These are phyloP conservation scores for Trileptium ribeirensis DNA, from an alignment of 2,888 invertebrate genomes.

Conservation along the genomic window DNA sequence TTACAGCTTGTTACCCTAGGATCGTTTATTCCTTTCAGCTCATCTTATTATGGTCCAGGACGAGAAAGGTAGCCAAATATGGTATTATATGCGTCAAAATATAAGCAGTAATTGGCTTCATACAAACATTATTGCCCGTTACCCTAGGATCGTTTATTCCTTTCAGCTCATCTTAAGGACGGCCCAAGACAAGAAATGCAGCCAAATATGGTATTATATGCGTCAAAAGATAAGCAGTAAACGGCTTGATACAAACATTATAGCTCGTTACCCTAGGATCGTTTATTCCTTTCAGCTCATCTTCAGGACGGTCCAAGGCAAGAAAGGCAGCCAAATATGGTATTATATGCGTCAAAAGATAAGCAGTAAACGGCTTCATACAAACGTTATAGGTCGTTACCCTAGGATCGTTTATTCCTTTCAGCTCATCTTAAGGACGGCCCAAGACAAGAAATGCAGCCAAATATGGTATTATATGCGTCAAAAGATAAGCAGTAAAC, in stretches of 20 bases:
- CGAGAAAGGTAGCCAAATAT: constrained; percentile 96
- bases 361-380: no score
- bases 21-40: constrained; percentile 94
- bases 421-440: constrained; percentile 90
- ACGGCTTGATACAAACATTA: no score
- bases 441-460: constrained; percentile 98
- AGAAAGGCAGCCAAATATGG: constrained; percentile 97
- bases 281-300: constrained; percentile 93
- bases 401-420: constrained; percentile 95
- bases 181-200: constrained; percentile 96
- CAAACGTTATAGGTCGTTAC: no score
- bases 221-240: no score
- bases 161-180: constrained; percentile 90
- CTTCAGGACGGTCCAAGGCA: constrained; percentile 92
- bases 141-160: constrained; percentile 98
- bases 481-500: no score
- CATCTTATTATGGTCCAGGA: constrained; percentile 92
- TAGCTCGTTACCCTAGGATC: constrained; percentile 90
- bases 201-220: no score
- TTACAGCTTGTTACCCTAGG: constrained; percentile 86
- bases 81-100: no score
- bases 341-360: no score
- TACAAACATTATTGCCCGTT: no score
- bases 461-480: no score
- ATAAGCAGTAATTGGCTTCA: no score